A percentile compares a stretch with the other conserved stretches of the same genome.
These are phyloP conservation scores for Limnephilus marmoratus DNA, from an alignment of 2,888 invertebrate species.

Conservation along the genomic window DNA sequence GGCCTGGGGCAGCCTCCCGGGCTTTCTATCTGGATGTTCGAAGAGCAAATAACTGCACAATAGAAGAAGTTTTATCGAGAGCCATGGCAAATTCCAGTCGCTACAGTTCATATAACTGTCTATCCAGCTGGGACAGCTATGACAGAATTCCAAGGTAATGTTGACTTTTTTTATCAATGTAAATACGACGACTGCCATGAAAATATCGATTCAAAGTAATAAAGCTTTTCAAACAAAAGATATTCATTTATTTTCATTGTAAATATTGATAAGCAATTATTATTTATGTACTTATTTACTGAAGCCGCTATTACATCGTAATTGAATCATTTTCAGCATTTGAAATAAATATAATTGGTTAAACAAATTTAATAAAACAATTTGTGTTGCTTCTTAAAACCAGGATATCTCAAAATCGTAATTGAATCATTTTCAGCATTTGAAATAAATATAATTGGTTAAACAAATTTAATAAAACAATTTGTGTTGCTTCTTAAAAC, in stretches of 20 bases:
- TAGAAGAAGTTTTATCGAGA: slow-evolving; percentile 13
- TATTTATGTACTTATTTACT: background rate
- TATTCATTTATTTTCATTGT: background rate
- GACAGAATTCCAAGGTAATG: slow-evolving; percentile 91
- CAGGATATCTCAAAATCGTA: background rate
- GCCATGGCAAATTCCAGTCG: slow-evolving; percentile 84
- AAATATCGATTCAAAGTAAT: background rate
- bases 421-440: background rate
- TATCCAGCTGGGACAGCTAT: slow-evolving; percentile 94
- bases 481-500: background rate
- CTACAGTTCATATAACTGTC: slow-evolving; percentile 93
- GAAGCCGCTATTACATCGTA: background rate
- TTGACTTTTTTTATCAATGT: slow-evolving; percentile 50
- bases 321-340: background rate
- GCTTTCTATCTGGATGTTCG: background rate
- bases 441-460: background rate
- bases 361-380: background rate
- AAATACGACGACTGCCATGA: background rate
- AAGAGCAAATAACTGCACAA: slow-evolving; percentile 7
- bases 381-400: background rate
- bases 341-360: background rate
- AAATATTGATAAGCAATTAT: background rate
- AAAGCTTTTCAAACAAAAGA: background rate
- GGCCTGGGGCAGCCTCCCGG: background rate
- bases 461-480: background rate